phyloP scores from a whole-genome alignment of 2,888 invertebrate species.

The Hipparchia semele region DNA sequence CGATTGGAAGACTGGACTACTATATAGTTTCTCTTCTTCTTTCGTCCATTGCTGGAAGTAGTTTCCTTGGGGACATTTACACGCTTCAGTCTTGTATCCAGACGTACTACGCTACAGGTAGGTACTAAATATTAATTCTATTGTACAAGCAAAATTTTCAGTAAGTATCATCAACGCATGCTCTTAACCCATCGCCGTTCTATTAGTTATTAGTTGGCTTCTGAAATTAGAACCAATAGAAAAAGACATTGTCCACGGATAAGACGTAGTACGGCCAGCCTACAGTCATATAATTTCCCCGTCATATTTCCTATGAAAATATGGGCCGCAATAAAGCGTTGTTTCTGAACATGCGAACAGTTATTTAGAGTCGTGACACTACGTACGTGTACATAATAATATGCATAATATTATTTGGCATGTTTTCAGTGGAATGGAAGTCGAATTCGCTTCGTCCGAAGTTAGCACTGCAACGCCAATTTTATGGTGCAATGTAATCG shows the following conservation, averaged over 20 bases:
- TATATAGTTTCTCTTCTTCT: no score
- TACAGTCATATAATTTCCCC: slow-evolving; percentile 47
- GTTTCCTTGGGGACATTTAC: no score
- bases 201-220: no score
- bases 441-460: not conserved
- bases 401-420: slow-evolving; percentile 15
- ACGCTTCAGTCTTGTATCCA: no score
- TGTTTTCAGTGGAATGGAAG: slow-evolving; percentile 7
- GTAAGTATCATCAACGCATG: no score
- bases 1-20: not conserved
- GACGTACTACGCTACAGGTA: no score
- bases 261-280: not conserved
- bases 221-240: not conserved
- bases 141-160: no score
- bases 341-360: slow-evolving; percentile 59
- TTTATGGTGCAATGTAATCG: not conserved
- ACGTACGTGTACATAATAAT: slow-evolving; percentile 11
- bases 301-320: slow-evolving; percentile 52
- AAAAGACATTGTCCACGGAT: not conserved
- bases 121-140: no score
- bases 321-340: slow-evolving; percentile 53
- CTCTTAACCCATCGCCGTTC: no score
- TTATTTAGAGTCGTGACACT: slow-evolving; percentile 51
- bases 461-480: not conserved
- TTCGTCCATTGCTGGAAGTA: no score